These are phyloP conservation scores for Nomada fucata DNA, from an alignment of 2,888 invertebrate species.

Conservation along the genomic window DNA sequence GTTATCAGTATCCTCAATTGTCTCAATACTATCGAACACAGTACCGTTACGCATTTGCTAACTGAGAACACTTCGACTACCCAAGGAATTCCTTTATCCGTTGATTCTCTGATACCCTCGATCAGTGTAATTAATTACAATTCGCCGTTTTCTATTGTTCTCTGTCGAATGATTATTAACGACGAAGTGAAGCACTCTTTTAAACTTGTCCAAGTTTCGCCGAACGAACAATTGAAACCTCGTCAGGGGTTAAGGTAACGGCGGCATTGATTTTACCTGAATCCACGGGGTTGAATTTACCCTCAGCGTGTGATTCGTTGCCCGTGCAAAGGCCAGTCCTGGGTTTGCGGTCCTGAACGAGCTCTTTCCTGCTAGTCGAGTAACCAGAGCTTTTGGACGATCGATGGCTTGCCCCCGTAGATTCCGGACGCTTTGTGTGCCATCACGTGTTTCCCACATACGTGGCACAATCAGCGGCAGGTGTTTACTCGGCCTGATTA, in stretches of 20 bases:
- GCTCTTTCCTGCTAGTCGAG: conserved; percentile 69
- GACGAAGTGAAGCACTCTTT: too few relatives aligned
- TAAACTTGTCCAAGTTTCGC: neutral
- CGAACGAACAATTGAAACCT: conserved; percentile 4
- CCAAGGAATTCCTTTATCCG: too few relatives aligned
- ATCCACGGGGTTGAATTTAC: conserved; percentile 12
- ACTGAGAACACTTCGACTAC: too few relatives aligned
- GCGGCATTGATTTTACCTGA: conserved; percentile 40
- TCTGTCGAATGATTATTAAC: too few relatives aligned
- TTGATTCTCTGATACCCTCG: too few relatives aligned
- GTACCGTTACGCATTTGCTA: too few relatives aligned
- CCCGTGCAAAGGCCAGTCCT: conserved; percentile 21
- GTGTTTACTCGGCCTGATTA: conserved; percentile 81
- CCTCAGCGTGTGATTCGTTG: conserved; percentile 35
- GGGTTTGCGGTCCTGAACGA: conserved; percentile 64
- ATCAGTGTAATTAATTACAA: too few relatives aligned
- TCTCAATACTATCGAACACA: too few relatives aligned
- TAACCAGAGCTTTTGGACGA: conserved; percentile 72
- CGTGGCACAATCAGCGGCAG: conserved; percentile 78
- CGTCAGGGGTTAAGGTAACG: conserved; percentile 19
- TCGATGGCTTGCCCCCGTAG: conserved; percentile 74
- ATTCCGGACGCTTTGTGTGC: conserved; percentile 69
- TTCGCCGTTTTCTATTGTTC: too few relatives aligned
- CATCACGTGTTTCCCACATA: conserved; percentile 72
- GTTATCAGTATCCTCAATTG: too few relatives aligned